A percentile compares a stretch with the other conserved stretches of the same genome.
Conservation (phyloP, 1,140 invertebrate genomes). For the Zophobas atratus region DNA sequence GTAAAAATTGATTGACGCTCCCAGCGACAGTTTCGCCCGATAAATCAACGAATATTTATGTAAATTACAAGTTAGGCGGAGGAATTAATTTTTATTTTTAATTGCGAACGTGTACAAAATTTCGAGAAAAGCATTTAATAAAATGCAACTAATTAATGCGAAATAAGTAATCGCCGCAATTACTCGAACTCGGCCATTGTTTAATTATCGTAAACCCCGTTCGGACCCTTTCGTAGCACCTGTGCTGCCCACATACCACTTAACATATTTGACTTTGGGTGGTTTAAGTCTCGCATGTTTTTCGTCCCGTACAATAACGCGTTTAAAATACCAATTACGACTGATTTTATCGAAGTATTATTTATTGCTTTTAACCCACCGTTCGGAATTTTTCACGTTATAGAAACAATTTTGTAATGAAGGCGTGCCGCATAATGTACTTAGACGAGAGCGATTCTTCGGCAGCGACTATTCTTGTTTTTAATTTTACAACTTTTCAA, state of each 20-base stretch:
- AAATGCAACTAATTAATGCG: conserved; percentile 38
- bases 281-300: conserved; percentile 47
- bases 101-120: not conserved
- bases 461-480: conserved; percentile 28
- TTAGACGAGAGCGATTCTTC: too few relatives aligned
- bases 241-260: conserved; percentile 54
- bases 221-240: conserved; percentile 46
- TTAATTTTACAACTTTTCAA: conserved; percentile 30
- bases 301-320: conserved; percentile 33
- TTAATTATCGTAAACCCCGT: conserved; percentile 49
- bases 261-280: conserved; percentile 52
- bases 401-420: conserved; percentile 38
- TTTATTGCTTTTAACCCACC: conserved; percentile 39
- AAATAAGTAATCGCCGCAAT: conserved; percentile 46
- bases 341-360: conserved; percentile 46
- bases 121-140: not conserved
- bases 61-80: conserved; percentile 21
- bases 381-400: conserved; percentile 39
- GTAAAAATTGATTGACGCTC: not conserved
- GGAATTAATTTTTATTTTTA: conserved; percentile 25
- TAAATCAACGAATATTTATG: conserved; percentile 27
- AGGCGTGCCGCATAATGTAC: conserved; percentile 17
- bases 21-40: conserved; percentile 7
- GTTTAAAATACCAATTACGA: conserved; percentile 47
- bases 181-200: conserved; percentile 41